These are phyloP conservation scores for Onychorhynchus coronatus DNA, from an alignment of 2,113 vertebrate species.

Conservation along the genomic window DNA sequence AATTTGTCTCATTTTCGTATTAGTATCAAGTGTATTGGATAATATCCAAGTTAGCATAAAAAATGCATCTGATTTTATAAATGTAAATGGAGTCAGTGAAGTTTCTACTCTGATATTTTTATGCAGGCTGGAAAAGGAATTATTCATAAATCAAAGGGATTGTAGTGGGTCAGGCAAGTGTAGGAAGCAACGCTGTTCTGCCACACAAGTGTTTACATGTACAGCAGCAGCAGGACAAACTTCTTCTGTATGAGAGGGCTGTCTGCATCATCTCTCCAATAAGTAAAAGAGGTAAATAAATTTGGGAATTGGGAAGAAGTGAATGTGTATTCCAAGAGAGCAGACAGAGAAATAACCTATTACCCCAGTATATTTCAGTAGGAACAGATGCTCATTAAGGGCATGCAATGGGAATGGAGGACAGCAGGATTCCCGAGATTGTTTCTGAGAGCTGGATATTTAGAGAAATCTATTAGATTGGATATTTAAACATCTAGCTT, in stretches of 20 bases:
- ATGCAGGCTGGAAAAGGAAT: neutral
- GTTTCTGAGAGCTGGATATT: neutral
- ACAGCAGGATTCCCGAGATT: neutral
- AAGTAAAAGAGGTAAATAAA: neutral
- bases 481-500: neutral
- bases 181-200: neutral
- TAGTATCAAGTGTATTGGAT: neutral
- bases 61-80: neutral
- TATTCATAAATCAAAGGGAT: neutral
- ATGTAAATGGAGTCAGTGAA: neutral
- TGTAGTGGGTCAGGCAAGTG: neutral
- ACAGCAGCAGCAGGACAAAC: neutral
- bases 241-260: neutral
- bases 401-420: neutral
- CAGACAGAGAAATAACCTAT: neutral
- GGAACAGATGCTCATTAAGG: neutral
- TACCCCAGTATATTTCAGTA: neutral
- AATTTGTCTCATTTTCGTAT: neutral
- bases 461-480: neutral
- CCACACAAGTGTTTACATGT: neutral
- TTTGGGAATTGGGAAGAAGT: neutral
- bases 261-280: neutral
- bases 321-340: neutral
- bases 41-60: neutral
- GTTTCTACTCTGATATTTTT: neutral